A percentile compares a stretch with the other conserved stretches of the same genome.
phyloP scores from a whole-genome alignment of 2,888 invertebrate species.

The Fragum fragum region DNA sequence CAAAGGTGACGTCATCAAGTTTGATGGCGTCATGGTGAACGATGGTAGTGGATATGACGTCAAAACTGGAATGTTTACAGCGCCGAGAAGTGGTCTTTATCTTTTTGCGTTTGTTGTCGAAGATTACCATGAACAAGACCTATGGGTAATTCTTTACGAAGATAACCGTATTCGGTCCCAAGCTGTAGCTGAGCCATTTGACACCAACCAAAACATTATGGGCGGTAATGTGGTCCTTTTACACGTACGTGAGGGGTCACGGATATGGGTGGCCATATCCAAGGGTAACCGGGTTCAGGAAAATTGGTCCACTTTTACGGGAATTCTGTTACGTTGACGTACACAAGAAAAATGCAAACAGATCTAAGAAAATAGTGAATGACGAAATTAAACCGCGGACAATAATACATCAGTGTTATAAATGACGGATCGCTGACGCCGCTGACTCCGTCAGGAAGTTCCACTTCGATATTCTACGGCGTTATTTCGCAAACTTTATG shows the following conservation, averaged over 20 bases:
- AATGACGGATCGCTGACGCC: no score
- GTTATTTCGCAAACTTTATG: no score
- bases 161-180: neutral
- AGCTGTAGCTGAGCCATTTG: conserved; percentile 10
- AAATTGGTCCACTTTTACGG: neutral
- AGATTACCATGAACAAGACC: conserved; percentile 17
- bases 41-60: conserved; percentile 16
- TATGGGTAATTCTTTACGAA: neutral
- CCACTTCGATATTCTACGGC: no score
- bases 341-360: no score
- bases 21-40: conserved; percentile 5
- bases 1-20: conserved; percentile 4
- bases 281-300: neutral
- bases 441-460: no score
- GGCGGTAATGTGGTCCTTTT: conserved; percentile 8
- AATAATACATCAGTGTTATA: no score
- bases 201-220: neutral
- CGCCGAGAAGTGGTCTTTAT: neutral
- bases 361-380: no score
- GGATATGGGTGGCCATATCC: neutral
- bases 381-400: no score
- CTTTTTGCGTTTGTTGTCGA: conserved; percentile 6
- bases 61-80: conserved; percentile 5
- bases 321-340: neutral
- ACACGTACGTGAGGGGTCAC: neutral